These are phyloP conservation scores for Venturia canescens DNA, from an alignment of 1,140 invertebrate genomes.

Conservation along the genomic window DNA sequence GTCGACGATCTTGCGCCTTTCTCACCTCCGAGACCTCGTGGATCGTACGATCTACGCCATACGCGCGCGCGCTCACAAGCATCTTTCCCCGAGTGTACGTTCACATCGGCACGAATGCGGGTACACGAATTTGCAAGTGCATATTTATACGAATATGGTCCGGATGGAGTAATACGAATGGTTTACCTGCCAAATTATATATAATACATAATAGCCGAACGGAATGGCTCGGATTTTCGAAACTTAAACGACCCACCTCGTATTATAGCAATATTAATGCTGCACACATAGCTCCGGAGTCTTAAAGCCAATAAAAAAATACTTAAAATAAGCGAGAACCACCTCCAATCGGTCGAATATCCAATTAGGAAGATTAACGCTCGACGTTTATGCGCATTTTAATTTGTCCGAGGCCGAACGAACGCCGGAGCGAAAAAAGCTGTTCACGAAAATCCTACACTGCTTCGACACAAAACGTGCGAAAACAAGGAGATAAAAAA, in stretches of 20 bases:
- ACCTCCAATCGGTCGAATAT: conserved; percentile 4
- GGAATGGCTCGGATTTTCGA: background rate
- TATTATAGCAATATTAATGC: background rate
- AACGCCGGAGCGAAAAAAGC: background rate
- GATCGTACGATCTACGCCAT: background rate
- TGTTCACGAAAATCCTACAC: no score
- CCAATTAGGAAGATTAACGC: conserved; percentile 34
- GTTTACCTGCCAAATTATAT: background rate
- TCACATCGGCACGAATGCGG: no score
- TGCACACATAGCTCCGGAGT: background rate
- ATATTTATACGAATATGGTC: background rate
- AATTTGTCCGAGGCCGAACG: background rate
- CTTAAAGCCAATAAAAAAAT: conserved; percentile 34
- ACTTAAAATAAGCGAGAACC: conserved; percentile 37
- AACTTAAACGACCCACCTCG: background rate
- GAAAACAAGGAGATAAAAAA: no score
- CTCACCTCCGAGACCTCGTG: background rate
- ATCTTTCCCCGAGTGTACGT: no score
- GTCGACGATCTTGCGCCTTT: background rate
- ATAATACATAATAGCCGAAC: background rate
- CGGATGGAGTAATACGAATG: background rate
- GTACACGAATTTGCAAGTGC: background rate
- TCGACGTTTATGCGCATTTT: conserved; percentile 37
- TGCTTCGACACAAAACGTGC: no score
- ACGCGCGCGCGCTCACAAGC: no score